Percentiles rank a stretch among this genome's conserved stretches.
Evolutionary conservation across 2,797 vertebrate genomes (phyloP).

Genomic region (Sebastolobus alascanus): DNA sequence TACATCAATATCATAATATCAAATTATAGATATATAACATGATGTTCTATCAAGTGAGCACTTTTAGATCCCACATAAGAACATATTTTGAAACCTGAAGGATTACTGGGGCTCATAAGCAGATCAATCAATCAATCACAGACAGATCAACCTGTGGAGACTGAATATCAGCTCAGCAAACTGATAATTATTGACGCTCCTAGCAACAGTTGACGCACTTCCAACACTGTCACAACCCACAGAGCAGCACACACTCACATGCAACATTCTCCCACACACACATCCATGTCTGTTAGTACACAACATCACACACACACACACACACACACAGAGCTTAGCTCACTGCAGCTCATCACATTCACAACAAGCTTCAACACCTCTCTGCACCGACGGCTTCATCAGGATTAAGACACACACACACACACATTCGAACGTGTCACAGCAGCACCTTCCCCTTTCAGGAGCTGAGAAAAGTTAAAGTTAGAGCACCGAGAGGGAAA

Average conservation of each 20-base stretch:
- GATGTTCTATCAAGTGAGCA: too few relatives aligned
- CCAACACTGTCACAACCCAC: constrained; percentile 2
- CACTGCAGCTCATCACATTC: constrained; percentile 54
- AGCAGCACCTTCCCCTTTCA: constrained; percentile 45
- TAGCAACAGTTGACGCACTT: constrained; percentile 11
- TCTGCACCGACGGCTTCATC: constrained; percentile 51
- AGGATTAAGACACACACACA: constrained; percentile 32
- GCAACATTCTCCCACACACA: constrained; percentile 7
- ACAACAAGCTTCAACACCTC: constrained; percentile 66
- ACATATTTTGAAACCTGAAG: background rate
- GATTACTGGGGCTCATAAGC: background rate
- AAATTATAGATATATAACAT: background rate
- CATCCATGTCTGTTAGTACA: constrained; percentile 8
- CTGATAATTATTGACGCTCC: background rate
- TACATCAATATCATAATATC: background rate
- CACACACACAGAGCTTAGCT: constrained; percentile 16
- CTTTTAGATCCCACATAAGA: background rate
- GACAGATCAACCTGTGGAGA: constrained; percentile 4
- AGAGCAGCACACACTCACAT: background rate
- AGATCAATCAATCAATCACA: background rate
- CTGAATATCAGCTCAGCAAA: background rate
- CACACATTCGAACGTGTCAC: constrained; percentile 6
- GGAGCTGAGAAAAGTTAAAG: constrained; percentile 43
- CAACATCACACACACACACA: constrained; percentile 1
- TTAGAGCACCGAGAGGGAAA: background rate